Conservation (phyloP, 2,888 invertebrate genomes). For the Apotomis capreana region DNA sequence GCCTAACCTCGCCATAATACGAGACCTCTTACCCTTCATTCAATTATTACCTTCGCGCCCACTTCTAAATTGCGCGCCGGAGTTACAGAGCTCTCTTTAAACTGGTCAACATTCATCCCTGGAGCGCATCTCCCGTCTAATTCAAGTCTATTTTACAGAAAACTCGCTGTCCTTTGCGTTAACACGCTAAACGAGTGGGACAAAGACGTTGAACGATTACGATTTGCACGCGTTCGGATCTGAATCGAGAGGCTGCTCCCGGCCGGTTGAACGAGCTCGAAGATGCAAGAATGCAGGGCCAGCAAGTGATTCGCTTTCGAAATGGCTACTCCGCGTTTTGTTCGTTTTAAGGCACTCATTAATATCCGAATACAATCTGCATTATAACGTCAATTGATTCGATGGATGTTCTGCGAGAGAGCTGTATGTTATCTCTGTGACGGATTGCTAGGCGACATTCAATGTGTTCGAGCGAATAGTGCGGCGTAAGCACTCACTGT, state of each 20-base stretch:
- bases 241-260: constrained; percentile 51
- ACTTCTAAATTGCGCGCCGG: background rate
- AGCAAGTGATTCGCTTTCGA: constrained; percentile 72
- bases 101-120: constrained; percentile 27
- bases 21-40: constrained; percentile 1
- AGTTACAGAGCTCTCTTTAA: constrained; percentile 12
- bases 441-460: constrained; percentile 21
- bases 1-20: constrained; percentile 15
- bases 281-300: constrained; percentile 75
- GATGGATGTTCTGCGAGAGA: constrained; percentile 30
- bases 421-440: constrained; percentile 39
- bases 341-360: constrained; percentile 47
- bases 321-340: constrained; percentile 63
- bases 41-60: constrained; percentile 6
- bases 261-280: constrained; percentile 75
- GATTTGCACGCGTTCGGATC: constrained; percentile 46
- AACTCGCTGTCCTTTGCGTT: constrained; percentile 21
- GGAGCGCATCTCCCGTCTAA: constrained; percentile 25
- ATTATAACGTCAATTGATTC: constrained; percentile 36
- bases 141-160: constrained; percentile 2
- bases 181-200: constrained; percentile 25
- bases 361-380: constrained; percentile 45
- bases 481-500: background rate
- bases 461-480: constrained; percentile 5
- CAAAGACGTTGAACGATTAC: constrained; percentile 52